Evolutionary conservation across 2,888 invertebrate species (phyloP), one percentile per base, ranked within the genome.

Genomic region (Chymomyza fuscimana): DNA sequence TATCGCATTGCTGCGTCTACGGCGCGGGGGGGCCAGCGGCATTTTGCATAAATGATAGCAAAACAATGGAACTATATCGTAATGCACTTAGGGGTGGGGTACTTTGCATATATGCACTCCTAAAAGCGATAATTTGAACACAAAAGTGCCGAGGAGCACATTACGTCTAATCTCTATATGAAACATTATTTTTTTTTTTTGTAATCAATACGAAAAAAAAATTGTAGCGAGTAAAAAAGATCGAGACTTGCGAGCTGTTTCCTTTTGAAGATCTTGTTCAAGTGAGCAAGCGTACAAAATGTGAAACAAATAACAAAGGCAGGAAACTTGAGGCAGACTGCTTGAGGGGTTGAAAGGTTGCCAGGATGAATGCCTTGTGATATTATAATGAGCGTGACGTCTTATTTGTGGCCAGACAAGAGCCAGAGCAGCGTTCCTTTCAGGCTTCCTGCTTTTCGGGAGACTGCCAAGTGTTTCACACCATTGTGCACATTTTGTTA

Each of bases 31-130:
- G 40, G 40, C 12, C 50, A 22, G 62, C 51, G 66, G 70, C 87
- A 77, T 87, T 83, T 87, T 83, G 83, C 83, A 83, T 87, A 85
- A 82, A 77, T 77, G 87, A 85, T 87, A 87, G 69, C 80, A 66
- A 70, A 85, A 83, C 83, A 83, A 83, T 83, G 79, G 86, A 77
- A 82, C 87, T 80, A 83, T 87, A 87, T 85, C 77, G 69, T 22
- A 60, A 59, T 72, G 69, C 54, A 54, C 54, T 54, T 19, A 54
- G 54, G 54, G 54, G 54, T 54, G 54, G 54, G 54, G 54, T 65
- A 76, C 82, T 73, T 82, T 74, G 78, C 81, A 82, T 84, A 74
- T 67, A 67, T 36, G 61, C 32, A 32, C 32, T 32, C 32, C 32
- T 32, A 32, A 32, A 32, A 7, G 32, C 87, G 82, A 87, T 82